Evolutionary conservation across 2,113 vertebrate genomes (phyloP), one percentile per base, ranked within the genome.

Genomic region (Balaeniceps rex): DNA sequence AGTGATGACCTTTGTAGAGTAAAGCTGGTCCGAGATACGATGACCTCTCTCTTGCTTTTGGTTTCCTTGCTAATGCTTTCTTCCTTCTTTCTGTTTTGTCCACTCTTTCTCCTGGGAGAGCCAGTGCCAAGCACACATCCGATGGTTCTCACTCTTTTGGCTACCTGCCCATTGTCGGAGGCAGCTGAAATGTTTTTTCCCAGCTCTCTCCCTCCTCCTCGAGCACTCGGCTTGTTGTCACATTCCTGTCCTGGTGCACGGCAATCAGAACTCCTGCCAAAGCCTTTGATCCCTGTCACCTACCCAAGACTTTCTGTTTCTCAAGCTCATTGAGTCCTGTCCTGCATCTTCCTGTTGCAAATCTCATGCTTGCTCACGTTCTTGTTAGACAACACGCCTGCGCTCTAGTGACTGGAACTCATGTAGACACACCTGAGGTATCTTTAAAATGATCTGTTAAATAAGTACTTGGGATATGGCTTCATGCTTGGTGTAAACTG

Each of bases 221-320:
- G 0, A 57, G 31, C 11, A 3, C 38, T 55, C 3, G 0, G 10
- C 54, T 68, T 14, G 5, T 19, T 4, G 1, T 61, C 54, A 18
- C 51, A 6, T 74, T 77, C 72, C 51, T 11, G 0, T 58, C 52
- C 14, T 0, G 0, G 29, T 17, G 60, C 46, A 10, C 0, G 0
- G 75, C 44, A 55, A 16, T 9, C 12, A 8, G 40, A 87, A 28
- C 24, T 87, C 60, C 72, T 68, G n/a, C 36, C 44, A 42, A 31
- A 79, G 34, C 25, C 55, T 91, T 66, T 87, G 61, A 78, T 91
- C 57, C 26, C 34, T 40, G 33, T 36, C 81, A 22, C 51, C 60
- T 49, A 31, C 51, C 47, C 7, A 3, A 49, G 21, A 52, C 54
- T 89, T 82, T 64, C 15, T 5, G 1, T 94, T 90, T 92, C 84